These are phyloP conservation scores for Gastracanthus pulcherrimus DNA, from an alignment of 2,888 invertebrate genomes.

Conservation along the genomic window DNA sequence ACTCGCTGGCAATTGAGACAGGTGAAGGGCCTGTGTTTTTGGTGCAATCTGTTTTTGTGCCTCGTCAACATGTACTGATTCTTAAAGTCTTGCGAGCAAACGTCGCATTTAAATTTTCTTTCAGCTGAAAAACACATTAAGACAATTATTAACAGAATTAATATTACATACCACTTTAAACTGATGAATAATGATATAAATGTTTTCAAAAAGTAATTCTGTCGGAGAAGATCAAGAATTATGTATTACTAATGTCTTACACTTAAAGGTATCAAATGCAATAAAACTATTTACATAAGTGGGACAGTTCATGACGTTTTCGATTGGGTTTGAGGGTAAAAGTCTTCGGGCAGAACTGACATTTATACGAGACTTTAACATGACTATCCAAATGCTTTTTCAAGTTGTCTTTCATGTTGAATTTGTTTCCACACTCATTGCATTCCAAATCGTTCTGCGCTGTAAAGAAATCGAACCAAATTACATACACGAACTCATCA, in stretches of 20 bases:
- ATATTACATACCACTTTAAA: background rate
- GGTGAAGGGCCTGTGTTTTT: constrained; percentile 74
- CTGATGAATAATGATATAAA: background rate
- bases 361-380: constrained; percentile 78
- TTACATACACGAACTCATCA: background rate
- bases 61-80: constrained; percentile 73
- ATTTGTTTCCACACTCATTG: constrained; percentile 81
- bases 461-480: constrained; percentile 66
- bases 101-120: constrained; percentile 67
- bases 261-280: background rate
- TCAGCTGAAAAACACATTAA: constrained; percentile 61
- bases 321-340: constrained; percentile 86
- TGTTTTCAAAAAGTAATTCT: background rate
- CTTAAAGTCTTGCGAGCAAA: constrained; percentile 74
- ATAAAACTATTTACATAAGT: constrained; percentile 80
- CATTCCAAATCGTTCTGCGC: constrained; percentile 81
- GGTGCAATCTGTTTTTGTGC: constrained; percentile 75
- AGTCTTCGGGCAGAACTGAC: constrained; percentile 83
- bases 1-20: constrained; percentile 75
- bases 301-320: constrained; percentile 84
- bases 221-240: background rate
- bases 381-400: constrained; percentile 81
- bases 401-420: constrained; percentile 81
- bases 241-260: background rate
- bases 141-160: background rate